Percentiles rank a stretch among this genome's conserved stretches.
Evolutionary conservation across 2,113 vertebrate species (phyloP).

Genomic region (Pipa parva): DNA sequence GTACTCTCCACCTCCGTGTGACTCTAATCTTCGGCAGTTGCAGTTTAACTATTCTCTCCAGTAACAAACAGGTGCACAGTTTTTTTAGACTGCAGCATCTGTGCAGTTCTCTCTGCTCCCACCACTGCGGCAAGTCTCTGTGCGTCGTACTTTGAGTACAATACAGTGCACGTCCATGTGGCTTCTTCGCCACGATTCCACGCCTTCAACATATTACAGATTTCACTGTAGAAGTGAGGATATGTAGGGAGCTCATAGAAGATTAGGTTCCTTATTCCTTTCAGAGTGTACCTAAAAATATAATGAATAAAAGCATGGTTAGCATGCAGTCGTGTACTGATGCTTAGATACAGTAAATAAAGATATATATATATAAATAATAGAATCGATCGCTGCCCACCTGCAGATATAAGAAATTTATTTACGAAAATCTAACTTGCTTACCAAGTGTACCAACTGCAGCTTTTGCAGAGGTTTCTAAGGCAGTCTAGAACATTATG

Average conservation of each 20-base stretch:
- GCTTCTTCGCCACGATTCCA: slow-evolving; percentile 66
- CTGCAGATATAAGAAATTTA: not conserved
- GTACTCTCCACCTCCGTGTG: not conserved
- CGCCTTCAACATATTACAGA: slow-evolving; percentile 89
- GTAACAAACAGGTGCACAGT: slow-evolving; percentile 89
- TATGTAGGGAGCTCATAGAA: slow-evolving; percentile 91
- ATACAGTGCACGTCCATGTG: slow-evolving; percentile 87
- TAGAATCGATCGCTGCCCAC: too few species aligned
- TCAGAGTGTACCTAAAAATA: slow-evolving; percentile 77
- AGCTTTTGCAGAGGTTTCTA: too few species aligned
- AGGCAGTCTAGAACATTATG: too few species aligned
- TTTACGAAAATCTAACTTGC: too few species aligned
- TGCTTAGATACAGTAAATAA: too few species aligned
- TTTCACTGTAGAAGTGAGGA: slow-evolving; percentile 91
- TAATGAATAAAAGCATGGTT: not conserved
- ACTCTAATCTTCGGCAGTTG: not conserved
- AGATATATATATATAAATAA: too few species aligned
- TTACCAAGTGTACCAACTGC: too few species aligned
- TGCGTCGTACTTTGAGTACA: slow-evolving; percentile 86
- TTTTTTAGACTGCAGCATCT: slow-evolving; percentile 89
- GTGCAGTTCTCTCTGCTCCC: slow-evolving; percentile 82
- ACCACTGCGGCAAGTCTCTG: slow-evolving; percentile 79
- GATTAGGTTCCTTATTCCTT: slow-evolving; percentile 87
- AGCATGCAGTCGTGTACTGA: too few species aligned
- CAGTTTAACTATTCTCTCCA: slow-evolving; percentile 65